Evolutionary conservation across 2,888 invertebrate species (phyloP).

Genomic region (Rambutsinella grinnellia): DNA sequence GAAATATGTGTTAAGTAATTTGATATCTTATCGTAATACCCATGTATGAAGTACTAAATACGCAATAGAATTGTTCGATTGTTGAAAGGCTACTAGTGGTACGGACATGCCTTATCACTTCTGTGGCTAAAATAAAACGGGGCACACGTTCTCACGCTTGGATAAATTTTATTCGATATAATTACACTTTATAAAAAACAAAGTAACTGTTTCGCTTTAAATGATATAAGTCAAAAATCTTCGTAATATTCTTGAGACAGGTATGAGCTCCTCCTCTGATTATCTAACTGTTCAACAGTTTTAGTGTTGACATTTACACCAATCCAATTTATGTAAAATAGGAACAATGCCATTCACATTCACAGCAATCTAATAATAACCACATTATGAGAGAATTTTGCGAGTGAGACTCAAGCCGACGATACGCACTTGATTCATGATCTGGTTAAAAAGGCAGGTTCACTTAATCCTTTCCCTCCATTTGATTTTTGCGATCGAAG

Average conservation of each 20-base stretch:
- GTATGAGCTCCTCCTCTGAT: no score
- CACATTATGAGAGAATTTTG: neutral
- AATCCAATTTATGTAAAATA: slow-evolving; percentile 13
- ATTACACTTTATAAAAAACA: no score
- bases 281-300: neutral
- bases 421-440: neutral
- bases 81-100: no score
- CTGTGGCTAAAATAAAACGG: no score
- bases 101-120: no score
- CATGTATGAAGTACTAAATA: no score
- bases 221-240: neutral
- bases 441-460: neutral
- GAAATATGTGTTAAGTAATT: no score
- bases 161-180: no score
- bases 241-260: neutral
- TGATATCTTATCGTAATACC: no score
- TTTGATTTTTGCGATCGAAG: neutral
- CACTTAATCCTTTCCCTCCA: neutral
- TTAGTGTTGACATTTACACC: neutral
- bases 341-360: slow-evolving; percentile 45
- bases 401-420: neutral
- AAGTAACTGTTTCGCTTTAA: no score
- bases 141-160: no score
- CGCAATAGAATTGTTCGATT: no score
- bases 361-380: neutral